Percentiles rank a stretch among this genome's conserved stretches.
Conservation (phyloP, 92 coral and sea anemone species). For the Parazoanthus swiftii region DNA sequence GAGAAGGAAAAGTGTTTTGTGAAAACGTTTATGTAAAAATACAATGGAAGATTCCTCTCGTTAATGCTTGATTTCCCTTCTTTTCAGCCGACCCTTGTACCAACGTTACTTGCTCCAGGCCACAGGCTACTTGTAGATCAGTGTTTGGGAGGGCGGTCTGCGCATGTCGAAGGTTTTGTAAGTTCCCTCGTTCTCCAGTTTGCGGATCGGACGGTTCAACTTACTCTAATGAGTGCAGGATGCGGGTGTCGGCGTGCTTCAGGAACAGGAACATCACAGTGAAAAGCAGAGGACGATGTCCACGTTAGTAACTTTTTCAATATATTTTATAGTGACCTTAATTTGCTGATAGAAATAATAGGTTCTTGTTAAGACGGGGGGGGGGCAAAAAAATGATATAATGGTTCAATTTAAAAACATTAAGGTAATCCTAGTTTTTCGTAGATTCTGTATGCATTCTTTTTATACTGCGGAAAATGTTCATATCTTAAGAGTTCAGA, state of each 20-base stretch:
- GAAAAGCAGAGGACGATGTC: constrained; percentile 6
- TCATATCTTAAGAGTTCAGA: too few relatives aligned
- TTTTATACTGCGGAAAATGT: too few relatives aligned
- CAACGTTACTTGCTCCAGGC: neutral
- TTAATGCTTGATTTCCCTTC: neutral
- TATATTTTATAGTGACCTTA: too few relatives aligned
- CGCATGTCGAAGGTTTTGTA: neutral
- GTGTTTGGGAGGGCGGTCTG: neutral
- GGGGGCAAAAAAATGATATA: too few relatives aligned
- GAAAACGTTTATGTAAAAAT: too few relatives aligned
- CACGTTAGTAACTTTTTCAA: neutral
- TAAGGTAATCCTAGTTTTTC: too few relatives aligned
- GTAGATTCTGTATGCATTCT: too few relatives aligned
- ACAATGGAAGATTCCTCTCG: too few relatives aligned
- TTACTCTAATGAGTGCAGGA: neutral
- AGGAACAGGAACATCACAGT: neutral
- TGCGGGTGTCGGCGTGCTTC: neutral
- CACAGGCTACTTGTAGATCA: neutral
- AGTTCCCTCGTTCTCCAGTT: neutral
- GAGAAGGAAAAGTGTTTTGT: too few relatives aligned
- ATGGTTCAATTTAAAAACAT: too few relatives aligned
- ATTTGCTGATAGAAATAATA: too few relatives aligned
- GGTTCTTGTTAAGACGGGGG: too few relatives aligned
- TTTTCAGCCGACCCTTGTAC: constrained; percentile 9
- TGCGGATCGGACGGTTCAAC: constrained; percentile 12